Evolutionary conservation across 2,113 vertebrate genomes (phyloP).

Genomic region (Recurvirostra avosetta): DNA sequence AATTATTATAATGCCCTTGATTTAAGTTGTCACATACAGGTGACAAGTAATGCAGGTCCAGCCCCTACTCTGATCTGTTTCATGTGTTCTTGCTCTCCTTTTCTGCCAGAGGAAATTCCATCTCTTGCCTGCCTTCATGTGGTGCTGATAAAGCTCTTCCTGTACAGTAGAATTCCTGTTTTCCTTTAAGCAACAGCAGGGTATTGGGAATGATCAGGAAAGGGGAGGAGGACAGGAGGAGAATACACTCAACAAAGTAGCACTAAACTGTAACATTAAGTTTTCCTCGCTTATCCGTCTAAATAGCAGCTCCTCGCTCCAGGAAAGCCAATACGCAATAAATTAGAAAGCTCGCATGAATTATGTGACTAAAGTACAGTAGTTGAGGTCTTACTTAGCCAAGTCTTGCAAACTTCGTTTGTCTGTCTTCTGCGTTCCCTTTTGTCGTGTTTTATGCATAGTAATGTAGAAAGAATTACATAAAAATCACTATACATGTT

Average conservation of each 20-base stretch:
- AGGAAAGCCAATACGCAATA: conserved; percentile 9
- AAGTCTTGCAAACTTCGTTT: conserved; percentile 7
- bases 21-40: conserved; percentile 74
- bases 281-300: conserved; percentile 43
- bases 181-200: conserved; percentile 85
- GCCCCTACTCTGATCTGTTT: conserved; percentile 75
- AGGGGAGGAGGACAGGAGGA: conserved; percentile 78
- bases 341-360: not conserved
- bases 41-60: conserved; percentile 76
- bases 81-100: conserved; percentile 74
- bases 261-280: conserved; percentile 37
- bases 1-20: conserved; percentile 1
- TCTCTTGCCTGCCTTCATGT: conserved; percentile 93
- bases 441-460: conserved; percentile 29
- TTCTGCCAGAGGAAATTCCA: conserved; percentile 95
- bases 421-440: not conserved
- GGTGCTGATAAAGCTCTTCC: conserved; percentile 98
- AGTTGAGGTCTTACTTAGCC: not conserved
- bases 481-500: not conserved
- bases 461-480: conserved; percentile 25
- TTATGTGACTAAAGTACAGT: not conserved
- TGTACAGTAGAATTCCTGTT: conserved; percentile 97
- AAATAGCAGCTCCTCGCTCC: not conserved
- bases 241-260: conserved; percentile 71
- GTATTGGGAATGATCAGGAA: conserved; percentile 87